Percentiles rank a stretch among this genome's conserved stretches.
phyloP scores from a whole-genome alignment of 2,797 vertebrate species.

The Apogon hyalosoma region DNA sequence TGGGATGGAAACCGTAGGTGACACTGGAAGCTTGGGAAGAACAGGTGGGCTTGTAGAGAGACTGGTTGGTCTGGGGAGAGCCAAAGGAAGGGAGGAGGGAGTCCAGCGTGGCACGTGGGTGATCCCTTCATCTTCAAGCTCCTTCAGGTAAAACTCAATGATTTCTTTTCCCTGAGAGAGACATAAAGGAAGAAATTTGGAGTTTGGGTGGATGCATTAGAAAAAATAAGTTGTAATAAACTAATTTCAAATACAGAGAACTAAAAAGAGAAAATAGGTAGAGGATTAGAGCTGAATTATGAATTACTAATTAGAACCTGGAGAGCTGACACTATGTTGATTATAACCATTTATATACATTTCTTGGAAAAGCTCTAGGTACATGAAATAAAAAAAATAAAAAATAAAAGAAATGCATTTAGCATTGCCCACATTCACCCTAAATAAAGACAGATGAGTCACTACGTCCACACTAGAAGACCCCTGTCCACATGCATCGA shows the following conservation, averaged over 20 bases:
- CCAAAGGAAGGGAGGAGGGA: constrained; percentile 58
- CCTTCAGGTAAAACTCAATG: constrained; percentile 95
- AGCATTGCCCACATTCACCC: constrained; percentile 1
- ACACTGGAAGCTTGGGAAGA: constrained; percentile 49
- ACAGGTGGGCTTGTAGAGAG: constrained; percentile 49
- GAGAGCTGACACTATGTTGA: no score
- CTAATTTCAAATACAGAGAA: no score
- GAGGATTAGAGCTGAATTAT: no score
- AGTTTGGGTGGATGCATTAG: no score
- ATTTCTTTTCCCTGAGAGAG: constrained; percentile 94
- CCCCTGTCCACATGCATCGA: constrained; percentile 20
- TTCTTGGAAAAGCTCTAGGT: neutral
- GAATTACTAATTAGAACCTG: no score
- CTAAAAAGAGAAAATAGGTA: neutral
- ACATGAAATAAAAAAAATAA: neutral
- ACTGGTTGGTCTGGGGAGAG: constrained; percentile 53
- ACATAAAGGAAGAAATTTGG: neutral
- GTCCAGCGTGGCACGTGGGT: constrained; percentile 90
- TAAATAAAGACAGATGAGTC: constrained; percentile 47
- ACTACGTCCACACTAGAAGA: constrained; percentile 22
- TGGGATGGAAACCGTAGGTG: constrained; percentile 57
- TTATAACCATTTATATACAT: neutral
- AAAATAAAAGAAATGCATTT: constrained; percentile 5
- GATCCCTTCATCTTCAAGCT: constrained; percentile 93
- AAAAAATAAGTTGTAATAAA: no score